phyloP scores from a whole-genome alignment of 2,797 vertebrate species.

The Ara ararauna region DNA sequence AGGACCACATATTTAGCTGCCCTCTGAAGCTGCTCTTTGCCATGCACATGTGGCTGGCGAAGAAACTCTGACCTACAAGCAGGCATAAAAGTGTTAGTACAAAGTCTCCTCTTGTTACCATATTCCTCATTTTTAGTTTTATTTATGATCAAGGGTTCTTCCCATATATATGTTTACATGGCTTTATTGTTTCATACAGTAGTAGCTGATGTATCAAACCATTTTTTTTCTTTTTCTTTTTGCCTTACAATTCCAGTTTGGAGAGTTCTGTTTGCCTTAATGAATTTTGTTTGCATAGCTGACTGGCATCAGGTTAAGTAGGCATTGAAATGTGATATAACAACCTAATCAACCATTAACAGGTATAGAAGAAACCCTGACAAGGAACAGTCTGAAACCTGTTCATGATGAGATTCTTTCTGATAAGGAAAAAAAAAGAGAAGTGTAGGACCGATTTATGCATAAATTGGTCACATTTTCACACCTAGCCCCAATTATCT shows the following conservation, averaged over 20 bases:
- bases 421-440: slow-evolving; percentile 63
- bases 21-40: background rate
- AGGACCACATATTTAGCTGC: background rate
- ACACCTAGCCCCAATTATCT: slow-evolving; percentile 82
- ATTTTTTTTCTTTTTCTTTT: background rate
- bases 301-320: slow-evolving; percentile 60
- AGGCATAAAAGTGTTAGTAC: background rate
- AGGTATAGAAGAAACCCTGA: slow-evolving; percentile 66
- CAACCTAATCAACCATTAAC: slow-evolving; percentile 66
- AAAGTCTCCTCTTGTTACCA: background rate
- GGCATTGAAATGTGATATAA: slow-evolving; percentile 60
- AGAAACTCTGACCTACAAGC: background rate
- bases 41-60: background rate
- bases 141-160: background rate
- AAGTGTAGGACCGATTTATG: slow-evolving; percentile 76
- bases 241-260: background rate
- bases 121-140: slow-evolving; percentile 4
- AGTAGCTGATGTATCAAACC: background rate
- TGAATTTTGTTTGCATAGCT: slow-evolving; percentile 66
- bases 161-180: background rate
- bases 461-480: slow-evolving; percentile 80
- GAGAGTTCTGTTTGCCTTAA: slow-evolving; percentile 54
- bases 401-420: slow-evolving; percentile 63
- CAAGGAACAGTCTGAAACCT: slow-evolving; percentile 61
- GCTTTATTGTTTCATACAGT: background rate